These are phyloP conservation scores for Schizopygopsis malacanthus DNA, from an alignment of 2,797 vertebrate species.

Conservation along the genomic window DNA sequence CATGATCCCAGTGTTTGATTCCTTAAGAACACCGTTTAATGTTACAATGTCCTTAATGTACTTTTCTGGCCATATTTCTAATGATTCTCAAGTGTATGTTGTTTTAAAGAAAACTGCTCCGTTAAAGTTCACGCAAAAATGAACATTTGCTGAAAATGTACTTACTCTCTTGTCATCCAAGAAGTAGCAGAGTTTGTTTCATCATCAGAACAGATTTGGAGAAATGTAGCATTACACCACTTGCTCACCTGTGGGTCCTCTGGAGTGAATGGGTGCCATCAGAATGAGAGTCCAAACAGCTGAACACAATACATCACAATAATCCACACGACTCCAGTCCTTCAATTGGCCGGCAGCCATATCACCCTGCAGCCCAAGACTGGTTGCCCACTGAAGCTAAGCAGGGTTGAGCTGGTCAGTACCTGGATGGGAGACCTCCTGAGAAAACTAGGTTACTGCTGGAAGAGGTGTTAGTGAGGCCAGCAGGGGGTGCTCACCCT, in stretches of 20 bases:
- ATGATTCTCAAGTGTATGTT: background rate
- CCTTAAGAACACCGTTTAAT: background rate
- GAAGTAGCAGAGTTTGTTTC: background rate
- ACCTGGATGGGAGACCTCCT: too few species aligned
- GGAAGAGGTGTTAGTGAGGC: too few species aligned
- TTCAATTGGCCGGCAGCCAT: too few species aligned
- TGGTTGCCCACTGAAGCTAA: too few species aligned
- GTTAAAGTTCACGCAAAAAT: background rate
- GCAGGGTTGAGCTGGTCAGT: too few species aligned
- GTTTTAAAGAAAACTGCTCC: background rate
- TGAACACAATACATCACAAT: background rate
- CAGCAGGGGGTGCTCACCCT: too few species aligned
- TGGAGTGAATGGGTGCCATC: background rate
- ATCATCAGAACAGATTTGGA: background rate
- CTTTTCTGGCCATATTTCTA: background rate
- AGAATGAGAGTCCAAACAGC: background rate
- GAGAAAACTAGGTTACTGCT: too few species aligned
- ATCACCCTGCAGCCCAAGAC: too few species aligned
- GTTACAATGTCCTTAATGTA: background rate
- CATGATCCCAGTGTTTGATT: background rate
- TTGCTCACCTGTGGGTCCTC: background rate
- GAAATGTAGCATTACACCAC: background rate
- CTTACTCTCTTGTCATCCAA: background rate
- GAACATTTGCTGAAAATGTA: background rate
- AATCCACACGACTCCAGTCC: background rate